These are phyloP conservation scores for Sclerodermus sp. DNA, from an alignment of 2,888 invertebrate genomes.

Conservation along the genomic window DNA sequence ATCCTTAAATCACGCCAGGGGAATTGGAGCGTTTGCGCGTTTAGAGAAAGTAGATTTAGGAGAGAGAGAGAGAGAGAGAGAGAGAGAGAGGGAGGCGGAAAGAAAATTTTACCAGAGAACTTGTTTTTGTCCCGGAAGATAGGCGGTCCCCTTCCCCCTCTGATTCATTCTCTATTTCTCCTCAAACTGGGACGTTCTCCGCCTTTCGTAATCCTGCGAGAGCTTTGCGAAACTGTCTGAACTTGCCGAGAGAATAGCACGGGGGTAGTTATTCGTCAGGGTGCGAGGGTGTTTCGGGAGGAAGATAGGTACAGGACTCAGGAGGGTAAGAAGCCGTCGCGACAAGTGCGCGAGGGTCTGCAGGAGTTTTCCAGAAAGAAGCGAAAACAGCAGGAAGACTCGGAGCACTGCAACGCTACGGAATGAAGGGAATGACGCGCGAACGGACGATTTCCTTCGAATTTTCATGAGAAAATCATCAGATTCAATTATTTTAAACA, in stretches of 20 bases:
- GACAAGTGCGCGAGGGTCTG: no score
- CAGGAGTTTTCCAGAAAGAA: no score
- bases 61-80: not conserved
- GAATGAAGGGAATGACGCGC: no score
- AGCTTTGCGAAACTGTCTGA: constrained; percentile 10
- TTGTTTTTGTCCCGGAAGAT: constrained; percentile 8
- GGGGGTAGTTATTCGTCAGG: not conserved
- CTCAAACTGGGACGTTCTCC: constrained; percentile 12
- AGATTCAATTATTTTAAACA: no score
- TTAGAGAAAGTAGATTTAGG: not conserved
- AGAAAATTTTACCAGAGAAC: constrained; percentile 7
- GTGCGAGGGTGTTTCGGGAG: constrained; percentile 7
- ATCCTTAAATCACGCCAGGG: no score
- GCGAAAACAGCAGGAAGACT: no score
- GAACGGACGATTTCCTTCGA: no score
- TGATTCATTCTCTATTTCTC: constrained; percentile 13
- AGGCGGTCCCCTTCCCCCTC: no score
- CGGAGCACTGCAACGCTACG: no score
- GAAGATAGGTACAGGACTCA: constrained; percentile 6
- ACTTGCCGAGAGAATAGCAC: not conserved
- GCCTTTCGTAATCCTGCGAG: constrained; percentile 3
- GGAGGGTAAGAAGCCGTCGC: no score
- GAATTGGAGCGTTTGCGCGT: no score
- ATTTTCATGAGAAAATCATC: no score
- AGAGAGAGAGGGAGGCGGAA: not conserved